Percentiles rank a stretch among this genome's conserved stretches.
These are phyloP conservation scores for Lydus trimaculatus DNA, from an alignment of 2,888 invertebrate species.

Conservation along the genomic window DNA sequence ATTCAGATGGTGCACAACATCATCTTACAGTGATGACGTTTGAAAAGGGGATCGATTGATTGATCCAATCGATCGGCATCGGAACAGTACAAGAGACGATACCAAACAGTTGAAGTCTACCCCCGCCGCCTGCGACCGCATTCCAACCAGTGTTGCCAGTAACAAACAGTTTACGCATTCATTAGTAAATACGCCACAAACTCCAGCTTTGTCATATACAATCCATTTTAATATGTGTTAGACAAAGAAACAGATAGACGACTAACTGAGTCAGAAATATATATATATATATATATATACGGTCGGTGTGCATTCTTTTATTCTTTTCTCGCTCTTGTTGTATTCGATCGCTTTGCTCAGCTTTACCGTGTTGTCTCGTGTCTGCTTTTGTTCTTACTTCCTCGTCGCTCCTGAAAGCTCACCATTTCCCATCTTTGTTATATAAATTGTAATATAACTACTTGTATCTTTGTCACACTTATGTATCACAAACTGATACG, in stretches of 20 bases:
- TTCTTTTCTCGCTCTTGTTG: conserved; percentile 56
- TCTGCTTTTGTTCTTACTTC: conserved; percentile 58
- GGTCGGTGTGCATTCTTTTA: conserved; percentile 50
- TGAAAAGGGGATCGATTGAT: conserved; percentile 38
- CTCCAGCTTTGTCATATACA: conserved; percentile 32
- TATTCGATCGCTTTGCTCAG: conserved; percentile 56
- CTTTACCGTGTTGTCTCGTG: conserved; percentile 57
- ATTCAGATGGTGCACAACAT: background rate
- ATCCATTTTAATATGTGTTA: conserved; percentile 17
- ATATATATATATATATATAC: conserved; percentile 1
- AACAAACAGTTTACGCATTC: conserved; percentile 61
- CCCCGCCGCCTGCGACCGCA: conserved; percentile 64
- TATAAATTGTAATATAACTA: conserved; percentile 62
- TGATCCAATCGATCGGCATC: conserved; percentile 53
- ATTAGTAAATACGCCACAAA: conserved; percentile 58
- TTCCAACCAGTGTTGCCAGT: conserved; percentile 61
- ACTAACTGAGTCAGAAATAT: conserved; percentile 12
- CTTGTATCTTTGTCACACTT: conserved; percentile 64
- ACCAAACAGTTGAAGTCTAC: conserved; percentile 61
- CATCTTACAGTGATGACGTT: background rate
- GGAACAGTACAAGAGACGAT: conserved; percentile 51
- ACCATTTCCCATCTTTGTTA: conserved; percentile 60
- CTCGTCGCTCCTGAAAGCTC: conserved; percentile 49
- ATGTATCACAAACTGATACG: conserved; percentile 38
- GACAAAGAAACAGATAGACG: conserved; percentile 16